Evolutionary conservation across 2,888 invertebrate species (phyloP), one percentile per base, ranked within the genome.

Genomic region (Drosophila mercatorum): DNA sequence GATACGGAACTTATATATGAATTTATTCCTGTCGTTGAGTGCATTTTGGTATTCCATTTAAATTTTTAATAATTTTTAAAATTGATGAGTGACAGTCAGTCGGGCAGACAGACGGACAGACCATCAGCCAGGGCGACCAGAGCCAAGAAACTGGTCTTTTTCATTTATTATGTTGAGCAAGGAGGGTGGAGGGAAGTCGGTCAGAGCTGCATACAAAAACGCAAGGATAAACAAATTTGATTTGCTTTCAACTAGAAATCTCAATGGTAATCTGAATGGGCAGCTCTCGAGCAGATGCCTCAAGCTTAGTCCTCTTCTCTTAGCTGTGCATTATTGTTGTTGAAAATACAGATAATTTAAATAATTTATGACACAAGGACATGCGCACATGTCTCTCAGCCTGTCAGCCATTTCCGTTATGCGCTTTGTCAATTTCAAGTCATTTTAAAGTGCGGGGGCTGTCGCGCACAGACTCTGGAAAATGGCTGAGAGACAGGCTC

Each of bases 11-110:
- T 57, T 44, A 34, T 34, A 62, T 61, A 46, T 68, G 65, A 76
- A 76, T 72, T 58, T 64, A 62, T 70, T 69, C n/a, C 71, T 63
- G 47, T 69, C 68, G 81, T 58, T 77, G 81, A 81, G 79, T 85
- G 83, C 80, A 89, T 78, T 86, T 84, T 70, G 81, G 76, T 75
- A 88, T 89, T 88, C 89, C 77, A 89, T 88, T 88, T 91, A 85
- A 90, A 90, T 91, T 89, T 90, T 91, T 89, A 89, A 90, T 91
- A 82, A 86, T 83, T 91, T 75, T 81, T 74, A 76, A 81, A 91
- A 90, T 90, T 90, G 90, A 89, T 88, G 90, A 87, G 75, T 79
- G 82, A 78, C 78, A 71, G 80, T 47, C 52, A 52, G 65, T 10
- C 28, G 58, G 43, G 7, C 59, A 14, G 58, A 12, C 55, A 34